Conservation (phyloP, 2,797 vertebrate species). For the Lateolabrax maculatus region DNA sequence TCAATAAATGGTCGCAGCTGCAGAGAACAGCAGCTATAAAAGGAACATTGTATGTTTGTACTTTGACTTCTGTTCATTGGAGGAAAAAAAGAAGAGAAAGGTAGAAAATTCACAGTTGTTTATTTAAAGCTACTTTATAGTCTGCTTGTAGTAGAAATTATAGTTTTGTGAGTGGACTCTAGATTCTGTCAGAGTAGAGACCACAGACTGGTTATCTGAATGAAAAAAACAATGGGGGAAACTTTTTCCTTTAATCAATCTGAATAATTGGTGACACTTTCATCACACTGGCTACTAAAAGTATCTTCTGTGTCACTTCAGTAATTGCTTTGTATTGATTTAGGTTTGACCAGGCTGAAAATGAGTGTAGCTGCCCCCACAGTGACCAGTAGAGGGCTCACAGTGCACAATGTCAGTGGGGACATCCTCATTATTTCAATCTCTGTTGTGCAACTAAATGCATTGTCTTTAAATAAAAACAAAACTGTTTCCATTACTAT, state of each 20-base stretch:
- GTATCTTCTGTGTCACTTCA: neutral
- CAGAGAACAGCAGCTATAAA: conserved; percentile 14
- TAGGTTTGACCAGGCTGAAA: neutral
- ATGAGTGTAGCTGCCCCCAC: neutral
- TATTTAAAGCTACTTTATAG: neutral
- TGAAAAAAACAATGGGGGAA: neutral
- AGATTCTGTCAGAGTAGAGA: neutral
- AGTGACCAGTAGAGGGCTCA: conserved; percentile 79
- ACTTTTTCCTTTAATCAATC: neutral
- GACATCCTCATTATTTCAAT: neutral
- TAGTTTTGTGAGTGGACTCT: neutral
- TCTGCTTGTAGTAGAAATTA: neutral
- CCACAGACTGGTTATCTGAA: neutral
- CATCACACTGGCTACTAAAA: neutral
- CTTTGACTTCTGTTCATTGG: conserved; percentile 1
- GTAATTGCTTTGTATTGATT: conserved; percentile 24
- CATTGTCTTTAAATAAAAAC: neutral
- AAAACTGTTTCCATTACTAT: neutral
- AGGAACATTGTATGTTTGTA: neutral
- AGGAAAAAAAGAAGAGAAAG: neutral
- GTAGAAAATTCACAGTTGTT: neutral
- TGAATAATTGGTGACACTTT: conserved; percentile 22
- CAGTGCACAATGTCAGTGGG: conserved; percentile 29
- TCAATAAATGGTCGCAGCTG: conserved; percentile 18
- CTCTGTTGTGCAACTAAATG: conserved; percentile 1